Evolutionary conservation across 2,797 vertebrate genomes (phyloP).

Genomic region (Rhadinocentrus ornatus): DNA sequence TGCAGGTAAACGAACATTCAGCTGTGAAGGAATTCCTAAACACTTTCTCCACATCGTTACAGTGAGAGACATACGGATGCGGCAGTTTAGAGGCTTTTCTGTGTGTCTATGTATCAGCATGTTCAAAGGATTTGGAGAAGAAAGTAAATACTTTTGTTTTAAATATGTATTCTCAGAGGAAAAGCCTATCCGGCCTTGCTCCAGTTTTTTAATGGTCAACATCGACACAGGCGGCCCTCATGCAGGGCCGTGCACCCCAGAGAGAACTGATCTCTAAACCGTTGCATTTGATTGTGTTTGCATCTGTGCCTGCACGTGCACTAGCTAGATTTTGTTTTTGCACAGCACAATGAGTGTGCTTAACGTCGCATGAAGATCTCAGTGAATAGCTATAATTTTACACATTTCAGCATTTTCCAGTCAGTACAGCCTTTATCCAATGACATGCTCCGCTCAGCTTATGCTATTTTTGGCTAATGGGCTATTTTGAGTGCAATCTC

Average conservation of each 20-base stretch:
- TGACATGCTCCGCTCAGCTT: constrained; percentile 33
- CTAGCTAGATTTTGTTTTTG: background rate
- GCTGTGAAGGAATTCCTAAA: background rate
- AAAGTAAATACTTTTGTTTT: constrained; percentile 13
- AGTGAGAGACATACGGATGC: background rate
- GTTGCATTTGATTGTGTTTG: constrained; percentile 9
- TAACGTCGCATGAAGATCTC: background rate
- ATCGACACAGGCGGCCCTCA: background rate
- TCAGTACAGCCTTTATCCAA: constrained; percentile 19
- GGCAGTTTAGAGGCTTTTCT: background rate
- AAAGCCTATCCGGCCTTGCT: constrained; percentile 3
- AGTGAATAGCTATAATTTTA: constrained; percentile 30
- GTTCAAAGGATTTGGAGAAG: constrained; percentile 25
- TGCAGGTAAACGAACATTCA: background rate
- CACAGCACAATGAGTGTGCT: background rate
- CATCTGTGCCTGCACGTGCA: constrained; percentile 1
- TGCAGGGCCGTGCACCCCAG: constrained; percentile 10
- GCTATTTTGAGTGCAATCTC: constrained; percentile 56
- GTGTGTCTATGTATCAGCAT: background rate
- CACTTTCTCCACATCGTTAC: background rate
- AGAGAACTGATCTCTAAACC: constrained; percentile 19
- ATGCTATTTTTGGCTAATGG: constrained; percentile 53
- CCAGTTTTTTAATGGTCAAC: constrained; percentile 18
- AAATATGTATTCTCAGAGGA: constrained; percentile 26
- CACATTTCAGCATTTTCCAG: constrained; percentile 35